phyloP scores from a whole-genome alignment of 2,797 vertebrate genomes.

The Ara ararauna region DNA sequence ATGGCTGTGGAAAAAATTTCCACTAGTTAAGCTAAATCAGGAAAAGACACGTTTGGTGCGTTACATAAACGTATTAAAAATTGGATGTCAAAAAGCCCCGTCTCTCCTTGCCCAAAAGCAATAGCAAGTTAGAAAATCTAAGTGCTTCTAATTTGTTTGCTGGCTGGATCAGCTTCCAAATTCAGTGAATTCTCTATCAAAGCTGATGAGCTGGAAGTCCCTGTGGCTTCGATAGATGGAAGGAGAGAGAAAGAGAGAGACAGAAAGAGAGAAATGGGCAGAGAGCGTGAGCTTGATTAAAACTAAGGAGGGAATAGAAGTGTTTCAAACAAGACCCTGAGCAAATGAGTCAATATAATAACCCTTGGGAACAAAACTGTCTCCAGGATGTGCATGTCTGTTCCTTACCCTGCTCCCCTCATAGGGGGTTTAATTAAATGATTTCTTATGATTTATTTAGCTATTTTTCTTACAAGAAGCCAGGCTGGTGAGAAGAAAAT shows the following conservation, averaged over 20 bases:
- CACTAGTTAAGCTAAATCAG: constrained; percentile 66
- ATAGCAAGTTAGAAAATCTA: constrained; percentile 37
- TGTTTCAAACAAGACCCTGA: neutral
- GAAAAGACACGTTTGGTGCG: constrained; percentile 46
- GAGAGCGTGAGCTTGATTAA: neutral
- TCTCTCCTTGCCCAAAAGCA: constrained; percentile 64
- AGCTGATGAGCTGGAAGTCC: constrained; percentile 64
- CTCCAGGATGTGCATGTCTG: neutral
- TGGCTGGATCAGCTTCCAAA: constrained; percentile 58
- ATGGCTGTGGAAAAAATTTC: constrained; percentile 56
- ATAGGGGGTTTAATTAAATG: constrained; percentile 5
- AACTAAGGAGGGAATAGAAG: neutral
- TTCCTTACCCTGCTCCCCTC: neutral
- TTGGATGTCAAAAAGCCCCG: constrained; percentile 51
- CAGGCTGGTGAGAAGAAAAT: neutral
- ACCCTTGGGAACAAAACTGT: neutral
- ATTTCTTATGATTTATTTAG: constrained; percentile 34
- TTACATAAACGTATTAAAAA: constrained; percentile 75
- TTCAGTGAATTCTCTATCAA: constrained; percentile 46
- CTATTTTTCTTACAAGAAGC: neutral
- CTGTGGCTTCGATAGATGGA: constrained; percentile 1
- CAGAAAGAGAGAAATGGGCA: neutral
- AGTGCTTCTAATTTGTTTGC: constrained; percentile 73
- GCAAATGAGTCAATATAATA: constrained; percentile 25
- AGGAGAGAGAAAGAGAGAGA: neutral